phyloP scores from a whole-genome alignment of 2,113 vertebrate species.

The Syngnathus scovelli region DNA sequence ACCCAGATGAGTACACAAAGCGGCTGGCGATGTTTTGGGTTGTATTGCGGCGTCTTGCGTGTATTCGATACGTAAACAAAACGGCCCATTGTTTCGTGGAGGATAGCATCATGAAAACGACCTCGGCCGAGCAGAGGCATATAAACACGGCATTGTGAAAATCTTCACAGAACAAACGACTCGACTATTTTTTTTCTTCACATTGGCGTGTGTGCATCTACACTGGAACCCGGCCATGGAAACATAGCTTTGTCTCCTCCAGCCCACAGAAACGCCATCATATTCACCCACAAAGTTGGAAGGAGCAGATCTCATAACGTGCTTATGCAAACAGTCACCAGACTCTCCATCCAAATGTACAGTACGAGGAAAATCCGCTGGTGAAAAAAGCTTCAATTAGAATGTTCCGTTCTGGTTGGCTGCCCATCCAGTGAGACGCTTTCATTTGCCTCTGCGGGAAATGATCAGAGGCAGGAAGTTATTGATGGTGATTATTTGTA shows the following conservation, averaged over 20 bases:
- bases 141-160: constrained; percentile 22
- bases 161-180: constrained; percentile 11
- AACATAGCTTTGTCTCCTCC: background rate
- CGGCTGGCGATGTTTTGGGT: constrained; percentile 15
- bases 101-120: background rate
- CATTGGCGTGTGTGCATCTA: background rate
- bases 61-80: constrained; percentile 1
- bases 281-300: background rate
- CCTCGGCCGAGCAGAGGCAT: constrained; percentile 3
- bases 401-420: background rate
- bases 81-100: background rate
- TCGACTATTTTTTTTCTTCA: constrained; percentile 16
- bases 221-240: constrained; percentile 6
- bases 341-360: background rate
- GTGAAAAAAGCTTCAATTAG: constrained; percentile 1
- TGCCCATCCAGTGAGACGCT: constrained; percentile 8
- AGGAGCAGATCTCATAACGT: background rate
- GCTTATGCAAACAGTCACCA: constrained; percentile 1
- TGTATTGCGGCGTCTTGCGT: background rate
- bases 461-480: constrained; percentile 14
- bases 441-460: constrained; percentile 12
- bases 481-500: constrained; percentile 5
- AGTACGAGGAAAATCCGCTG: constrained; percentile 3
- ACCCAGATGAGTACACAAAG: constrained; percentile 11
- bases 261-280: background rate